Evolutionary conservation across 1,140 invertebrate species (phyloP).

Genomic region (Alviniconcha marisindica): DNA sequence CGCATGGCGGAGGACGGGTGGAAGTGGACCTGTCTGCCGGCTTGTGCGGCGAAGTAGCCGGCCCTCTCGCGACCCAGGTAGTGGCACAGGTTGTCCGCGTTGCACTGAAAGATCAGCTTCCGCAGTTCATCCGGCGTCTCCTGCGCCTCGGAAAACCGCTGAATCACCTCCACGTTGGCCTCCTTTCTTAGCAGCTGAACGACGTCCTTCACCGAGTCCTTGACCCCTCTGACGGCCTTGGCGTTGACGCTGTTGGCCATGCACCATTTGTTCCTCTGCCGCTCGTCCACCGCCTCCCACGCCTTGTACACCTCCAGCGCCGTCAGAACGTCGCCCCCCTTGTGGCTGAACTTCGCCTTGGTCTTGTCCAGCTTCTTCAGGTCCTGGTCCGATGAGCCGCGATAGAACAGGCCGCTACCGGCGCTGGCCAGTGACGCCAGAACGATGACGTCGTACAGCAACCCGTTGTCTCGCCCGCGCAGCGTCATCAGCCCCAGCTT

Average conservation of each 20-base stretch:
- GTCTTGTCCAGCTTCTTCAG: conserved; percentile 80
- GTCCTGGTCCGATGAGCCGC: conserved; percentile 77
- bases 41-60: conserved; percentile 58
- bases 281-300: conserved; percentile 58
- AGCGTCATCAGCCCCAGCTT: conserved; percentile 57
- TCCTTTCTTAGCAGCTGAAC: conserved; percentile 59
- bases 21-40: conserved; percentile 55
- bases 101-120: conserved; percentile 54
- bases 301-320: conserved; percentile 91
- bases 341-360: conserved; percentile 86
- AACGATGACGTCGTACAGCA: conserved; percentile 80
- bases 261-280: conserved; percentile 64
- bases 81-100: conserved; percentile 52
- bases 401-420: conserved; percentile 56
- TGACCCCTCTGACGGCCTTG: conserved; percentile 59
- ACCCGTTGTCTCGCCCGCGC: conserved; percentile 51
- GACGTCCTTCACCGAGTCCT: conserved; percentile 62
- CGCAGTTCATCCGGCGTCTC: conserved; percentile 43
- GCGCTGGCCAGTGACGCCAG: conserved; percentile 57
- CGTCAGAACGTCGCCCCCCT: conserved; percentile 94
- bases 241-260: conserved; percentile 63
- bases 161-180: conserved; percentile 40
- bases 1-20: conserved; percentile 64
- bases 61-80: conserved; percentile 61
- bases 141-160: conserved; percentile 47